A percentile compares a stretch with the other conserved stretches of the same genome.
Evolutionary conservation across 1,140 invertebrate species (phyloP).

Genomic region (Pararge aegeria): DNA sequence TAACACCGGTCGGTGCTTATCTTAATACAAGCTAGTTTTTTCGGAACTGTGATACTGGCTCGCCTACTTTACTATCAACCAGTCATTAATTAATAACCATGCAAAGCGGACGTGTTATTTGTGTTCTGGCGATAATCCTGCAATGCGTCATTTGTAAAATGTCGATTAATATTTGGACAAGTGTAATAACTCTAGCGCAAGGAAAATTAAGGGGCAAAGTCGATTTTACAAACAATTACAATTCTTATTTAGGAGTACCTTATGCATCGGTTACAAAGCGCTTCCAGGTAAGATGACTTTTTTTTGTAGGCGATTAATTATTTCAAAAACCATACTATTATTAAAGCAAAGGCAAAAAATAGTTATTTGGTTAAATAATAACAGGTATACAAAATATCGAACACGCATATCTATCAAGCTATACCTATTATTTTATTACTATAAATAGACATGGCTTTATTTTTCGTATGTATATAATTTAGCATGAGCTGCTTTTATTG

Average conservation of each 20-base stretch:
- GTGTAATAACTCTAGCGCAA: constrained; percentile 32
- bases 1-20: too few species aligned
- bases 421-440: too few species aligned
- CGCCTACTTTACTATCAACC: constrained; percentile 4
- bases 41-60: neutral
- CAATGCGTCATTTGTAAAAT: neutral
- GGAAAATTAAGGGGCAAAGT: constrained; percentile 36
- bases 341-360: too few species aligned
- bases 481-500: too few species aligned
- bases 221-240: constrained; percentile 22
- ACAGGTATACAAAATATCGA: too few species aligned
- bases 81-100: neutral
- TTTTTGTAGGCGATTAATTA: too few species aligned
- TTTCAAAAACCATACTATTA: too few species aligned
- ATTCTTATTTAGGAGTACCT: constrained; percentile 41
- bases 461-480: too few species aligned
- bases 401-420: too few species aligned
- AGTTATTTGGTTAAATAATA: too few species aligned
- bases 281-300: constrained; percentile 33
- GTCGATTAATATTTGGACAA: constrained; percentile 11
- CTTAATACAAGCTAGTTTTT: neutral
- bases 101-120: neutral
- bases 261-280: constrained; percentile 38
- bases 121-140: neutral
- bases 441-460: too few species aligned